Base-by-base conservation (phyloP, 2,113 vertebrate species). In the Melanotaenia duboulayi region DNA sequence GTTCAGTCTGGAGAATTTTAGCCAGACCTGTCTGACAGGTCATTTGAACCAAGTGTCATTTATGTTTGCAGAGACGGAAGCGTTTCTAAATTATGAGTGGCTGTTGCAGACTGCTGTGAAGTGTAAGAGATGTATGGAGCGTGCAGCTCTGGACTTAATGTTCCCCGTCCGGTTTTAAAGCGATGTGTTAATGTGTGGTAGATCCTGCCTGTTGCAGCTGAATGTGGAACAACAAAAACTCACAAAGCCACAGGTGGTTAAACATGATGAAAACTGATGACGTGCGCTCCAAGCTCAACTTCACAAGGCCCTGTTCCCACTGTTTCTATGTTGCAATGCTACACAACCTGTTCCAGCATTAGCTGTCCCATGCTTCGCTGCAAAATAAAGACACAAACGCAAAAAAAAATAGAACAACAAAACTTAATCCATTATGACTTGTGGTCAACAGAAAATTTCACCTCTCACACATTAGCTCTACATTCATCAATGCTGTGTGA, bases 1-100 rank as follows among this genome's bases (percentile, higher is more conserved):
- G 74, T 74, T 71, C 42, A 80, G 78, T 80, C 90, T 87, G 87
- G 78, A 89, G 42, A 85, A 64, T 50, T 80, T 86, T 75, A 90
- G 71, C 59, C 66, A 65, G 82, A 82, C 51, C 56, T 65, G 60
- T 60, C 73, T 70, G 86, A 86, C 87, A 83, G 80, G 58, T 82
- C 85, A 78, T 56, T 74, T 82, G 62, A 22, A 74, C 71, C 14
- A 74, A 89, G 82, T 58, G 69, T 56, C 68, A 46, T 69, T 88
- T 71, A 56, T 4, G 20, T 65, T 80, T 78, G 73, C 57, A 37
- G 79, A 82, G 83, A 87, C n/a, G 5, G 73, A 85, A 65, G 63
- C 61, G 66, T 72, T 71, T 76, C 70, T 80, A 61, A 86, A 89
- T 89, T 81, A 44, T 63, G 68, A 66, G 76, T 85, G 86, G 77